Conservation (phyloP, 2,797 vertebrate genomes). For the Cuculus canorus region DNA sequence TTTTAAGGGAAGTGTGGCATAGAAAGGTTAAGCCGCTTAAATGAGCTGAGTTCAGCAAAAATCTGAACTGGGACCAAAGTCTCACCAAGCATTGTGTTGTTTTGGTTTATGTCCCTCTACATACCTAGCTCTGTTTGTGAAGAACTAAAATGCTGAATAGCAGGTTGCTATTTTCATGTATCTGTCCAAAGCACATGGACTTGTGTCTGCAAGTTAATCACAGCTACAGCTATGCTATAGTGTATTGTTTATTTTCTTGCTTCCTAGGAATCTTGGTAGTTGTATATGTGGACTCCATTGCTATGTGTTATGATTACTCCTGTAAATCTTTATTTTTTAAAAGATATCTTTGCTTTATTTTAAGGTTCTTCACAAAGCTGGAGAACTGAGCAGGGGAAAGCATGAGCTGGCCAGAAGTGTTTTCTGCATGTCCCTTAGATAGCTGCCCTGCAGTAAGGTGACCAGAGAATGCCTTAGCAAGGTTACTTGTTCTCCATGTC, state of each 20-base stretch:
- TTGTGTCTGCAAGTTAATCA: not conserved
- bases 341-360: not conserved
- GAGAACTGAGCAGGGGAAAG: not conserved
- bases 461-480: not conserved
- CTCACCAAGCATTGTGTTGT: not conserved
- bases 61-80: not conserved
- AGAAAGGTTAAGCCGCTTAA: not conserved
- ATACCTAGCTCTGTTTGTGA: not conserved
- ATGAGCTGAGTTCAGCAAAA: not conserved
- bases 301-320: not conserved
- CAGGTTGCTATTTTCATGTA: not conserved
- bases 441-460: not conserved
- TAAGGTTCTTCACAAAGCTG: not conserved
- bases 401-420: not conserved
- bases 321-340: not conserved
- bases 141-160: not conserved
- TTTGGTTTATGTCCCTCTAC: not conserved
- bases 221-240: not conserved
- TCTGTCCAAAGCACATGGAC: not conserved
- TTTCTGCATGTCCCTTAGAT: not conserved
- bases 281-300: not conserved
- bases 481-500: accelerated
- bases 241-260: not conserved
- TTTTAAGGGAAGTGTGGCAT: not conserved
- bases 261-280: not conserved